Percentiles rank a stretch among this genome's conserved stretches.
These are phyloP conservation scores for Drosophila ercepeae DNA, from an alignment of 1,140 invertebrate genomes.

Conservation along the genomic window DNA sequence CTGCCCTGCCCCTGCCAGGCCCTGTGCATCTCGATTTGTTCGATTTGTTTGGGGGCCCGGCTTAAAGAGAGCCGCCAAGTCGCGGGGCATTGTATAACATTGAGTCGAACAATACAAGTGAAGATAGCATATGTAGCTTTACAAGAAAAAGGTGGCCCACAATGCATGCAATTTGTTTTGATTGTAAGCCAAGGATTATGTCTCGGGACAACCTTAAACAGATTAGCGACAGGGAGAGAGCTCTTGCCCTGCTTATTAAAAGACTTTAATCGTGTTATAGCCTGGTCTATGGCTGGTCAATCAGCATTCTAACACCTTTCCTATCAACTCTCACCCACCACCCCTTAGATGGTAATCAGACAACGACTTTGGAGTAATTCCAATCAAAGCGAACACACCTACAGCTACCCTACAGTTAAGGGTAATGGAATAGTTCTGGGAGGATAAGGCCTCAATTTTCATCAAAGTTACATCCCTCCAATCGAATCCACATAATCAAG, in stretches of 20 bases:
- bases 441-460: no score
- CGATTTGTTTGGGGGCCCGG: slow-evolving; percentile 63
- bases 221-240: slow-evolving; percentile 7
- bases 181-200: slow-evolving; percentile 53
- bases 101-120: slow-evolving; percentile 41
- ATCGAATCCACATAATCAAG: neutral
- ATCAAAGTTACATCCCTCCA: no score
- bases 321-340: neutral
- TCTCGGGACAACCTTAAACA: slow-evolving; percentile 11
- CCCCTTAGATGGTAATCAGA: slow-evolving; percentile 24
- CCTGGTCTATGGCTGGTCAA: slow-evolving; percentile 25
- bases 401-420: neutral
- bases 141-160: slow-evolving; percentile 53
- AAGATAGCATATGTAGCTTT: slow-evolving; percentile 31
- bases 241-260: neutral
- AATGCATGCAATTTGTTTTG: slow-evolving; percentile 60
- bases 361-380: slow-evolving; percentile 34
- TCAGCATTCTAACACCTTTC: no score
- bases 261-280: slow-evolving; percentile 19
- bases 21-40: slow-evolving; percentile 27
- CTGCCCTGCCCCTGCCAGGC: neutral
- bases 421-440: neutral
- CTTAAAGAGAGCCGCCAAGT: slow-evolving; percentile 46
- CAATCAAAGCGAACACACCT: slow-evolving; percentile 39
- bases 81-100: slow-evolving; percentile 47